phyloP scores from a whole-genome alignment of 1,140 invertebrate genomes.

The Drosophila orosa region DNA sequence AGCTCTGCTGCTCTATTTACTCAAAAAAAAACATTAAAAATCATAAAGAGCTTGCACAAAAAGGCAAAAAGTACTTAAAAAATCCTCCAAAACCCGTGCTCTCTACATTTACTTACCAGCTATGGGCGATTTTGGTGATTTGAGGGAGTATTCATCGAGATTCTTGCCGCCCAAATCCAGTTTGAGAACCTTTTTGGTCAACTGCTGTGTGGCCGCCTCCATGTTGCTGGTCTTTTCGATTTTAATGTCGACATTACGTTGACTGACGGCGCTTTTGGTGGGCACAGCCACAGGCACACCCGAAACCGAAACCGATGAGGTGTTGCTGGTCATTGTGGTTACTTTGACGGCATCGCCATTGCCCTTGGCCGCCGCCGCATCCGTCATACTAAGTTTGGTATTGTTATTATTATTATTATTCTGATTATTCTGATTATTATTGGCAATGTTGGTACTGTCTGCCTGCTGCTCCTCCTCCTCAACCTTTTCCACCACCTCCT shows the following conservation, averaged over 20 bases:
- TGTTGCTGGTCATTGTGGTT: background rate
- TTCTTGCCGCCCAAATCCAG: conserved; percentile 84
- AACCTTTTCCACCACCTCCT: background rate
- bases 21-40: background rate
- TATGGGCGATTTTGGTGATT: conserved; percentile 83
- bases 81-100: background rate
- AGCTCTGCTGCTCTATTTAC: background rate
- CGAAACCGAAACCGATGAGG: conserved; percentile 7
- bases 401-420: conserved; percentile 15
- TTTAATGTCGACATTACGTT: conserved; percentile 86
- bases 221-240: conserved; percentile 75
- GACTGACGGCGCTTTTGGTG: conserved; percentile 85
- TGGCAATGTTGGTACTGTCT: conserved; percentile 4
- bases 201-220: conserved; percentile 85
- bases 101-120: conserved; percentile 51
- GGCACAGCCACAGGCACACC: conserved; percentile 5
- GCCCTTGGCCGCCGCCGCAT: conserved; percentile 39
- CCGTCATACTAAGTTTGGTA: conserved; percentile 62
- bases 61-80: background rate
- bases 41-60: background rate
- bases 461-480: background rate
- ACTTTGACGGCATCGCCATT: conserved; percentile 22
- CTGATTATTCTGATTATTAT: too few relatives aligned
- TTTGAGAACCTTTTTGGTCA: conserved; percentile 89
- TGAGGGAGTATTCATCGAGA: conserved; percentile 75